A percentile compares a stretch with the other conserved stretches of the same genome.
These are phyloP conservation scores for Sturmia bella DNA, from an alignment of 2,888 invertebrate genomes.

Conservation along the genomic window DNA sequence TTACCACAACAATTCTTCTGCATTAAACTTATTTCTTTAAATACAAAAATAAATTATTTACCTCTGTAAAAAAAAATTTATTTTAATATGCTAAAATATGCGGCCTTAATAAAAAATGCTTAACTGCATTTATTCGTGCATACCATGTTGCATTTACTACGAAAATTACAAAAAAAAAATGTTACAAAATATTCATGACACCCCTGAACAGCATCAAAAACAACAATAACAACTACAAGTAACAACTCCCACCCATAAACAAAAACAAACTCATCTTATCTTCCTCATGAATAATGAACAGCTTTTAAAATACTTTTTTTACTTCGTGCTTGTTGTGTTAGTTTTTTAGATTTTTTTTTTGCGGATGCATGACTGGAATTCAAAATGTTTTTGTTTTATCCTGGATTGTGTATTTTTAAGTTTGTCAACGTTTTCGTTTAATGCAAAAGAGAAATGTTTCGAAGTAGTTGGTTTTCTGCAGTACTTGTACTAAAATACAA, in stretches of 20 bases:
- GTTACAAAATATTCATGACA: conserved; percentile 43
- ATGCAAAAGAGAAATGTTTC: conserved; percentile 4
- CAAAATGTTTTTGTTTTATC: conserved; percentile 13
- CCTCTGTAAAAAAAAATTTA: neutral
- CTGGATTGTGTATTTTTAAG: conserved; percentile 9
- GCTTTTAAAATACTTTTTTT: conserved; percentile 42
- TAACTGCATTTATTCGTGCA: conserved; percentile 28
- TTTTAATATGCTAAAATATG: conserved; percentile 33
- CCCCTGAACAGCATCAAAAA: neutral
- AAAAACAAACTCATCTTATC: conserved; percentile 65
- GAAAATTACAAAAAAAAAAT: neutral
- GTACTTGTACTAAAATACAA: conserved; percentile 23
- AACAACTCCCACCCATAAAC: conserved; percentile 5
- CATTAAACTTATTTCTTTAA: no score
- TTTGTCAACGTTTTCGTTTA: conserved; percentile 8
- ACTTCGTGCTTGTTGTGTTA: conserved; percentile 20
- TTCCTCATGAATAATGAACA: conserved; percentile 68
- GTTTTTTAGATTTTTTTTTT: conserved; percentile 46
- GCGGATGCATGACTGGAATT: conserved; percentile 55
- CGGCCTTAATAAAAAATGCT: conserved; percentile 35
- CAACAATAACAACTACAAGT: neutral
- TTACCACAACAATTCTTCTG: no score
- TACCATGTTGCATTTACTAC: conserved; percentile 27
- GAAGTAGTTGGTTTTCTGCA: neutral
- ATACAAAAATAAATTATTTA: no score